Conservation (phyloP, 2,797 vertebrate species). For the Pseudomugil gertrudae region DNA sequence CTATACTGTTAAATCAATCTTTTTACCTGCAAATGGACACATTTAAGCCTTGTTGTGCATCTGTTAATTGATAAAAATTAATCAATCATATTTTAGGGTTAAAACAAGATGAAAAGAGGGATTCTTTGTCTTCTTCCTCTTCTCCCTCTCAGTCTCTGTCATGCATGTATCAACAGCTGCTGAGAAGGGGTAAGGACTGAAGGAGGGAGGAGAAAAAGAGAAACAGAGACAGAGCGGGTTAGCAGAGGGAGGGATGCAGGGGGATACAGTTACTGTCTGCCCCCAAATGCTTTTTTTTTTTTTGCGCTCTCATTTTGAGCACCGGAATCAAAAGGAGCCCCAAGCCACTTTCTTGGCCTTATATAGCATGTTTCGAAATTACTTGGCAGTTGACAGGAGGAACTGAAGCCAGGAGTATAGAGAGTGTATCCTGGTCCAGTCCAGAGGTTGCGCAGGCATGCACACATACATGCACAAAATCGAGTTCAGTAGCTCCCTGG, state of each 20-base stretch:
- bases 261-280: slow-evolving; percentile 69
- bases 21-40: background rate
- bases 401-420: slow-evolving; percentile 55
- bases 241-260: slow-evolving; percentile 56
- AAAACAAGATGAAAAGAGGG: slow-evolving; percentile 7
- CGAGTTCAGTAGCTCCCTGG: slow-evolving; percentile 71
- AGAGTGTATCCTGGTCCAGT: slow-evolving; percentile 64
- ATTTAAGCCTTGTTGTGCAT: background rate
- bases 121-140: slow-evolving; percentile 7
- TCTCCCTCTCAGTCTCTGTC: slow-evolving; percentile 24
- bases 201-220: slow-evolving; percentile 41
- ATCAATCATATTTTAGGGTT: no score
- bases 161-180: slow-evolving; percentile 54
- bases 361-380: slow-evolving; percentile 73
- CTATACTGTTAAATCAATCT: no score
- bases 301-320: slow-evolving; percentile 68
- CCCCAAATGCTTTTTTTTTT: slow-evolving; percentile 59
- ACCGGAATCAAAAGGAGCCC: slow-evolving; percentile 67
- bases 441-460: slow-evolving; percentile 57
- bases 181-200: slow-evolving; percentile 18
- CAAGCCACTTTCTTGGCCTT: slow-evolving; percentile 75
- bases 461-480: slow-evolving; percentile 46
- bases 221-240: slow-evolving; percentile 20
- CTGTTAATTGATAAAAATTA: no score
- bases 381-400: slow-evolving; percentile 65